Evolutionary conservation across 2,797 vertebrate genomes (phyloP), one percentile per base, ranked within the genome.

Genomic region (Morus bassanus): DNA sequence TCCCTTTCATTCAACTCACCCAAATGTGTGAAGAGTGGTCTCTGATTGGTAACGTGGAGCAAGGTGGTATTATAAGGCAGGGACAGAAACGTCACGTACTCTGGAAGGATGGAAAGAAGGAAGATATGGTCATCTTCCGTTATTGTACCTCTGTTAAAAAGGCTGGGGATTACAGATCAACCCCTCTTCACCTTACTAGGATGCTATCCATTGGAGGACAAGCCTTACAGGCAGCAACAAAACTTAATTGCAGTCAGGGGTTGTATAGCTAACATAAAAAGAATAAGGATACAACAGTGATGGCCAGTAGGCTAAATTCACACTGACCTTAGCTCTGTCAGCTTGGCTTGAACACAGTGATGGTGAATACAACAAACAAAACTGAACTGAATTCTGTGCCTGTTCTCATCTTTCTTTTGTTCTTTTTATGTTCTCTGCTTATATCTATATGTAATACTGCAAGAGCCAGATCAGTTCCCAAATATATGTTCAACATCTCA

Each of bases 21-120:
- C 97, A 99, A 95, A 94, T 99, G 99, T 30, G 99, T 99, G 97
- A 99, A 99, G 88, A 99, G 98, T 5, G 99, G 99, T 25, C 98
- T 98, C 85, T 18, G 97, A 97, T 99, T 99, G 95, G 98, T 72
- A 24, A 99, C 54, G 7, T 73, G 97, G 60, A 99, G 98, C 4
- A 92, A 97, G 65, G 99, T 99, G 92, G 98, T 94, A 41, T 99
- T 99, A 35, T 96, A 95, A 15, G 99, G 98, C 91, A 99, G 86
- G 10, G 98, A 98, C 84, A 99, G 97, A 93, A 99, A 99, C 0
- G 99, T 99, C 85, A 98, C 94, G 3, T 99, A 99, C 81, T 98
- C 99, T 99, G 92, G 56, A 93, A 97, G 94, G 60, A 96, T 69
- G 61, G 45, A 78, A 35, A 94, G 35, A 54, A 79, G 69, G 50